phyloP scores from a whole-genome alignment of 2,888 invertebrate species.

The Xestia ashworthii region DNA sequence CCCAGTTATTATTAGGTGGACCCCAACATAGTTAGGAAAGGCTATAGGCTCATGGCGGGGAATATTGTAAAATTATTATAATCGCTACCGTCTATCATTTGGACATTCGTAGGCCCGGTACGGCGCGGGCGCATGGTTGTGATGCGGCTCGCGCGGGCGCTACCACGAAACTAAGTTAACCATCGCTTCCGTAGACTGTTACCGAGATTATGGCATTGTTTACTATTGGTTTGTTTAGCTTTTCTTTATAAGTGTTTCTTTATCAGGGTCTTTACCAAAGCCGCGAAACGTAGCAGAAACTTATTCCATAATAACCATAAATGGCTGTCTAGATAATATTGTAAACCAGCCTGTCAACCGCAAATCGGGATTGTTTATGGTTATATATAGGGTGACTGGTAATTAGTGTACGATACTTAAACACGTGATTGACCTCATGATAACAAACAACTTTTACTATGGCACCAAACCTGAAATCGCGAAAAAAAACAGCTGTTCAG shows the following conservation, averaged over 20 bases:
- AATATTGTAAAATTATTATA: neutral
- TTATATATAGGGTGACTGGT: too few species aligned
- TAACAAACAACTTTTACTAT: too few species aligned
- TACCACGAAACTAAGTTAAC: conserved; percentile 52
- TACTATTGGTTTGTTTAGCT: conserved; percentile 26
- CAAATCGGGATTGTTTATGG: too few species aligned
- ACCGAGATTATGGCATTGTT: conserved; percentile 32
- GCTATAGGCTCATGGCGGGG: neutral
- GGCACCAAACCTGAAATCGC: too few species aligned
- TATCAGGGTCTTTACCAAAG: neutral
- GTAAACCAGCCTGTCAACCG: neutral
- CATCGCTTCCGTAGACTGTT: conserved; percentile 52
- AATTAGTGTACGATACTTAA: too few species aligned
- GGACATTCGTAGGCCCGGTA: neutral
- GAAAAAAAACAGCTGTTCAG: too few species aligned
- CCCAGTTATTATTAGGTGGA: too few species aligned
- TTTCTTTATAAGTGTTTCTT: conserved; percentile 1
- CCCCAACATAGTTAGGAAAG: neutral
- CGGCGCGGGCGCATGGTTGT: conserved; percentile 45
- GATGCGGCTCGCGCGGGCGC: conserved; percentile 42
- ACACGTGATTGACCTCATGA: too few species aligned
- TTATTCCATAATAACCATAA: neutral
- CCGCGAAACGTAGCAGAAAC: neutral
- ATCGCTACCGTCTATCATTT: conserved; percentile 23
- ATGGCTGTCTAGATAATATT: neutral